Conservation (phyloP, 2,888 invertebrate species). For the Clunio marinus region DNA sequence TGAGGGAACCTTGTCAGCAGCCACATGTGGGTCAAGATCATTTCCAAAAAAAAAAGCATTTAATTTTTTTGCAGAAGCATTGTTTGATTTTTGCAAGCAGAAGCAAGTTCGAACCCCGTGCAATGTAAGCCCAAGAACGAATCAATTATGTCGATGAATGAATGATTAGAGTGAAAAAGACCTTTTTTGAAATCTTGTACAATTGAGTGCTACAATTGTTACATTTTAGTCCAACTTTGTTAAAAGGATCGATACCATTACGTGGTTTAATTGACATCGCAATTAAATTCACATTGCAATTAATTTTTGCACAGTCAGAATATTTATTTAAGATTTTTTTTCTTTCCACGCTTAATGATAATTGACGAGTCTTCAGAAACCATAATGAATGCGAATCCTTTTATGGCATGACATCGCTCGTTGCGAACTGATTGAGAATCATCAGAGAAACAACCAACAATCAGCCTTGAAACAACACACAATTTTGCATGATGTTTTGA, state of each 20-base stretch:
- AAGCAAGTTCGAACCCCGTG: no score
- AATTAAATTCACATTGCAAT: no score
- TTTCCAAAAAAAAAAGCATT: constrained; percentile 24
- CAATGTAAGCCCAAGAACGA: no score
- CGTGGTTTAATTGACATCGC: no score
- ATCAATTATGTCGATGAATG: no score
- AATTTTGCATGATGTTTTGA: not conserved
- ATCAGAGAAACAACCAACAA: not conserved
- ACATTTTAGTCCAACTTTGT: no score
- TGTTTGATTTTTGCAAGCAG: not conserved
- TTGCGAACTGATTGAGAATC: no score
- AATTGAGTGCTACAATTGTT: no score
- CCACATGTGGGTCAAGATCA: constrained; percentile 29
- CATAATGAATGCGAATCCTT: not conserved
- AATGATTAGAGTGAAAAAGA: no score
- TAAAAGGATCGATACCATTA: no score
- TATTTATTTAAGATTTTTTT: not conserved
- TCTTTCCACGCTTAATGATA: not conserved
- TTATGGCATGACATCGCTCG: not conserved
- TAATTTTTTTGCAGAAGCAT: not conserved
- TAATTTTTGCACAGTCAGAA: no score
- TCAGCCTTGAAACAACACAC: not conserved
- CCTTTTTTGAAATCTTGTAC: no score
- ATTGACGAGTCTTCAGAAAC: not conserved
- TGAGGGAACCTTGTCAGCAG: constrained; percentile 13